A percentile compares a stretch with the other conserved stretches of the same genome.
phyloP scores from a whole-genome alignment of 2,797 vertebrate species.

The Hyperoplus immaculatus region DNA sequence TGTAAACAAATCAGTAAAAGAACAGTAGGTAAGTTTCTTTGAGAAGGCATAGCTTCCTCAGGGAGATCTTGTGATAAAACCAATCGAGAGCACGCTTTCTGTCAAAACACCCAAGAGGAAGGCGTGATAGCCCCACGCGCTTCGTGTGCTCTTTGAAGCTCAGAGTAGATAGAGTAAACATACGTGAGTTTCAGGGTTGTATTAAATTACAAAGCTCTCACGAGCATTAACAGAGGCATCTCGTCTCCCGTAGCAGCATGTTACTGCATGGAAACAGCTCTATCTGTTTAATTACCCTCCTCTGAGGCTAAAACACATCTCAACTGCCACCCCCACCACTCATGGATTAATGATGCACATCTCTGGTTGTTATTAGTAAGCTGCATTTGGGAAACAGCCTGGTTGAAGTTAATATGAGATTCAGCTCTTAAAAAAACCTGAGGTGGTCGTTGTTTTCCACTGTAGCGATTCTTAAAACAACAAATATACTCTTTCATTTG shows the following conservation, averaged over 20 bases:
- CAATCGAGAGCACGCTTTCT: conserved; percentile 8
- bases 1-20: conserved; percentile 36
- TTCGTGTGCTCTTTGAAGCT: conserved; percentile 59
- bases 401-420: conserved; percentile 75
- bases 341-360: conserved; percentile 85
- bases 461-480: conserved; percentile 35
- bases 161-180: conserved; percentile 45
- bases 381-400: conserved; percentile 70
- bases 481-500: conserved; percentile 25
- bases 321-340: conserved; percentile 73
- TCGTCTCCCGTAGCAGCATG: conserved; percentile 46
- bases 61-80: conserved; percentile 37
- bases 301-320: conserved; percentile 78
- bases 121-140: conserved; percentile 17
- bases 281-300: conserved; percentile 85
- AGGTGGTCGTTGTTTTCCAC: conserved; percentile 53
- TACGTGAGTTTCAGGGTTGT: conserved; percentile 44
- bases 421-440: conserved; percentile 40
- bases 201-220: conserved; percentile 49
- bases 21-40: conserved; percentile 38
- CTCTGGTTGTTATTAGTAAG: conserved; percentile 80
- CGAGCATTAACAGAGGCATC: conserved; percentile 53
- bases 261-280: conserved; percentile 77
- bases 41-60: conserved; percentile 14
- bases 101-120: conserved; percentile 45